phyloP scores from a whole-genome alignment of 2,888 invertebrate species.

The Stenurella melanura region DNA sequence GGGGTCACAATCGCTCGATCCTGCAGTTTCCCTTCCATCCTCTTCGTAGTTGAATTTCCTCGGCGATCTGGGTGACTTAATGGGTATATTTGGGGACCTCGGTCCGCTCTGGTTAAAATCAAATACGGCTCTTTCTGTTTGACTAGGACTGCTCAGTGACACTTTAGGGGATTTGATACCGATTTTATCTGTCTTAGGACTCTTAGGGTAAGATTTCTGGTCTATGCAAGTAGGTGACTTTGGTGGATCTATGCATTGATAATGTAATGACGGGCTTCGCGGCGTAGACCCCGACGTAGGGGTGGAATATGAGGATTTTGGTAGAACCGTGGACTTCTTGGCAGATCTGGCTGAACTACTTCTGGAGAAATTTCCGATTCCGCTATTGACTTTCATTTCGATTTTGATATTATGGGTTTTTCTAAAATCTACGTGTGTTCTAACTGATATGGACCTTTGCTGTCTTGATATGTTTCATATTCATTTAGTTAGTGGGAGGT shows the following conservation, averaged over 20 bases:
- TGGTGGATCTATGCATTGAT: constrained; percentile 58
- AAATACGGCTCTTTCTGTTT: constrained; percentile 60
- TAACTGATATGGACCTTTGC: constrained; percentile 19
- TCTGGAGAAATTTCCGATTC: constrained; percentile 64
- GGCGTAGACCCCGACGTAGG: constrained; percentile 64
- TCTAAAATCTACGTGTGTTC: not conserved
- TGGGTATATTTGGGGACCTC: constrained; percentile 61
- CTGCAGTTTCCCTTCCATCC: constrained; percentile 46
- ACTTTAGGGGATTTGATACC: constrained; percentile 63
- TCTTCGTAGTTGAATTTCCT: constrained; percentile 61
- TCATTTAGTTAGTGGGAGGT: constrained; percentile 1
- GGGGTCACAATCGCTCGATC: constrained; percentile 65
- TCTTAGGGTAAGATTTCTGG: constrained; percentile 61
- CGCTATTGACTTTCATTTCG: constrained; percentile 60
- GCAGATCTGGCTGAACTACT: constrained; percentile 66
- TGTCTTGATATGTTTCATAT: constrained; percentile 36
- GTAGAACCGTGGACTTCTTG: constrained; percentile 59
- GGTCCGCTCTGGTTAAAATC: constrained; percentile 55
- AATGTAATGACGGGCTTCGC: constrained; percentile 65
- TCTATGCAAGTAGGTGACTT: constrained; percentile 55
- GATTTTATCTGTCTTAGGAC: constrained; percentile 55
- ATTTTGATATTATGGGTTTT: constrained; percentile 5
- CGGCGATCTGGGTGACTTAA: constrained; percentile 67
- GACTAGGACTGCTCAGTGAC: constrained; percentile 65
- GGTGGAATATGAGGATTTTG: constrained; percentile 69